phyloP scores from a whole-genome alignment of 2,888 invertebrate species.

The Salticus scenicus region DNA sequence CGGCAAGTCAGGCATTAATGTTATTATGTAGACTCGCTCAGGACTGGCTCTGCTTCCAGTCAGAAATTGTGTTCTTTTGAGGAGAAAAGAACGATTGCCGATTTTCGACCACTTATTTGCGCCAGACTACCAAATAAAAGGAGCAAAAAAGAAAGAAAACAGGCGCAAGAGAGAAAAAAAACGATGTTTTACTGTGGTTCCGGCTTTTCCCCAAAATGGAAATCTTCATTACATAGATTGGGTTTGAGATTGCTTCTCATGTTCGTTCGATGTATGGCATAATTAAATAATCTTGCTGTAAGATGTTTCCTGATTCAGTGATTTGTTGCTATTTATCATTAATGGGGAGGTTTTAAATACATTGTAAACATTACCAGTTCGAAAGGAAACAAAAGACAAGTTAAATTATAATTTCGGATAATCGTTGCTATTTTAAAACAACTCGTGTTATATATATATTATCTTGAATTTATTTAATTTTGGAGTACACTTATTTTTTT shows the following conservation, averaged over 20 bases:
- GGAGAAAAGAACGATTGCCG: conserved; percentile 12
- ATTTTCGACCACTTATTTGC: conserved; percentile 51
- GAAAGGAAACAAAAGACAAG: too few species aligned
- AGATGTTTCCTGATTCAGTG: too few species aligned
- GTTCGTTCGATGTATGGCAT: background rate
- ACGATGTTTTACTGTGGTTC: background rate
- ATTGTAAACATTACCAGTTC: too few species aligned
- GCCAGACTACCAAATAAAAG: background rate
- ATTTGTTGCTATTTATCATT: too few species aligned
- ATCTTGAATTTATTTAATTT: too few species aligned
- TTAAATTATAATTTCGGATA: too few species aligned
- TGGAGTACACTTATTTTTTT: too few species aligned
- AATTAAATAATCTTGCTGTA: background rate
- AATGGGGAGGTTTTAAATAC: too few species aligned
- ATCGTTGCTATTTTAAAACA: too few species aligned
- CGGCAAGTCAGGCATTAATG: conserved; percentile 52
- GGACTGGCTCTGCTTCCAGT: conserved; percentile 26
- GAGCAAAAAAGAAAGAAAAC: background rate
- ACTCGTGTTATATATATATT: too few species aligned
- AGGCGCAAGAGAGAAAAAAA: background rate
- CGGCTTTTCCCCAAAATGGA: background rate
- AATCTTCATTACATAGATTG: conserved; percentile 5
- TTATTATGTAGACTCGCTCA: conserved; percentile 52
- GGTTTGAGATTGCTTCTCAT: background rate
- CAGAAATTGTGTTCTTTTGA: conserved; percentile 22